phyloP scores from a whole-genome alignment of 2,113 vertebrate species.

The Chloropsis hardwickii region DNA sequence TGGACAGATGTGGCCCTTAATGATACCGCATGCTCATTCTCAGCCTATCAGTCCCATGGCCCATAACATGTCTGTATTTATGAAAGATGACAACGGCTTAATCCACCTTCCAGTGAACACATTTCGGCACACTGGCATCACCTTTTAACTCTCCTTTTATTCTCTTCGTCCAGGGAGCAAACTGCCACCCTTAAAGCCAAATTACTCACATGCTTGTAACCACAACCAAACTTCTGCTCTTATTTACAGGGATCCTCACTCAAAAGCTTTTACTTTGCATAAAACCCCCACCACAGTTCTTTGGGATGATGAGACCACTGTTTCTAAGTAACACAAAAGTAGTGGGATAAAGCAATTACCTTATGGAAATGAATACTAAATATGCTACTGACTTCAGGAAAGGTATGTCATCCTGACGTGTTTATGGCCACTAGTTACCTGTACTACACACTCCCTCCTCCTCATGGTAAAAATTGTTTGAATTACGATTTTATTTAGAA shows the following conservation, averaged over 20 bases:
- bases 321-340: background rate
- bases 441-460: background rate
- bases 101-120: background rate
- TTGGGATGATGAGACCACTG: background rate
- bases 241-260: background rate
- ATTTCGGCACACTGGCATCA: background rate
- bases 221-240: background rate
- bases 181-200: background rate
- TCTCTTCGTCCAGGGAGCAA: background rate
- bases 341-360: background rate
- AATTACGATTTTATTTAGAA: background rate
- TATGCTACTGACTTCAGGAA: background rate
- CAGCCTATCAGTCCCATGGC: background rate
- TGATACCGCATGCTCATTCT: background rate
- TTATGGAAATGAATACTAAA: background rate
- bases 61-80: background rate
- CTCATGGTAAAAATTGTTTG: background rate
- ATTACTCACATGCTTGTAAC: background rate
- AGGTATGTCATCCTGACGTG: background rate
- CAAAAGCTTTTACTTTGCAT: background rate
- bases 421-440: background rate
- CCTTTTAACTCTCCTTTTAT: background rate
- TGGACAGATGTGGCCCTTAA: background rate
- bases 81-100: background rate
- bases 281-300: background rate